phyloP scores from a whole-genome alignment of 2,797 vertebrate genomes.

The Eupleurogrammus muticus region DNA sequence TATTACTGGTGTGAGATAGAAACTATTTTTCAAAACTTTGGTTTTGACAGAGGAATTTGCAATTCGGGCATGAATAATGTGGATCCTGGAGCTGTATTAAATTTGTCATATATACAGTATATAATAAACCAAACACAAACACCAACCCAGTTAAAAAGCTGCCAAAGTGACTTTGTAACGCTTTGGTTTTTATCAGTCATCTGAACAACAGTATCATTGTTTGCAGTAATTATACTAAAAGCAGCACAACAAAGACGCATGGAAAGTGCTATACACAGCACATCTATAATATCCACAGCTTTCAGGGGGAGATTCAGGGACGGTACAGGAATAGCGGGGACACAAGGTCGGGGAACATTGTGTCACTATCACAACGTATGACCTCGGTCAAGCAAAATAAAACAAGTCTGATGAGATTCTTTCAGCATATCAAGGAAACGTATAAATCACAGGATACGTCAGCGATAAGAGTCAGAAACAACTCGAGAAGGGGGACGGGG shows the following conservation, averaged over 20 bases:
- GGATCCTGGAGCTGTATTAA: neutral
- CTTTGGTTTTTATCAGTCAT: neutral
- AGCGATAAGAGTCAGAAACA: conserved; percentile 16
- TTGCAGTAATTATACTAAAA: conserved; percentile 8
- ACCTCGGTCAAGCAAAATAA: conserved; percentile 7
- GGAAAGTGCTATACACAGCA: neutral
- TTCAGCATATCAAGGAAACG: neutral
- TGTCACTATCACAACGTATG: neutral
- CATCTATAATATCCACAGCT: neutral
- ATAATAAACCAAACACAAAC: neutral
- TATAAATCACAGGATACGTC: conserved; percentile 11
- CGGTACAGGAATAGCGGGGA: conserved; percentile 7
- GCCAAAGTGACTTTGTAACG: neutral
- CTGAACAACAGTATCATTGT: neutral
- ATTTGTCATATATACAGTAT: neutral
- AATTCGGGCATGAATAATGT: neutral
- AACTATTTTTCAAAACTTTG: neutral
- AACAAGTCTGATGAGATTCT: conserved; percentile 19
- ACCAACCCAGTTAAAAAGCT: neutral
- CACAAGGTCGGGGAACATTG: neutral
- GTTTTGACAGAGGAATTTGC: neutral
- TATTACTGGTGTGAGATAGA: neutral
- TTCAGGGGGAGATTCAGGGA: neutral
- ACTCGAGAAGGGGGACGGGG: neutral
- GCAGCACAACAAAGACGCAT: neutral